These are phyloP conservation scores for Synanthedon vespiformis DNA, from an alignment of 2,888 invertebrate genomes.

Conservation along the genomic window DNA sequence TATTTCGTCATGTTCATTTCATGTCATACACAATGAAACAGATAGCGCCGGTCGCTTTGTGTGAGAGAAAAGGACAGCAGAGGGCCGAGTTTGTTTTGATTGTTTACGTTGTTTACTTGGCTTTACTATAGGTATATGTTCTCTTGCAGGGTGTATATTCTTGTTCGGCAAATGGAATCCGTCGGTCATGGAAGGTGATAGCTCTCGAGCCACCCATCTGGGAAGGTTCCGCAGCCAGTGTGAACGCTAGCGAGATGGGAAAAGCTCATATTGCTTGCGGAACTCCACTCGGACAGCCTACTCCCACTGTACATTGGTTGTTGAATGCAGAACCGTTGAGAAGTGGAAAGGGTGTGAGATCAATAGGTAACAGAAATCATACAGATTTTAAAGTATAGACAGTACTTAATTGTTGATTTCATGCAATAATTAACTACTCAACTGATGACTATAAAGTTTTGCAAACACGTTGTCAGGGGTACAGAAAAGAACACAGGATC, in stretches of 20 bases:
- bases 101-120: too few species aligned
- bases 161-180: constrained; percentile 76
- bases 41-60: too few species aligned
- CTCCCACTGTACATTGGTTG: constrained; percentile 85
- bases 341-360: constrained; percentile 35
- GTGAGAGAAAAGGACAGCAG: too few species aligned
- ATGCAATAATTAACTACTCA: too few species aligned
- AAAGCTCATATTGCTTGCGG: constrained; percentile 63
- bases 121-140: neutral
- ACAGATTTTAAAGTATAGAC: too few species aligned
- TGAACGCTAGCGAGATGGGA: constrained; percentile 65
- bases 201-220: constrained; percentile 55
- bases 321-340: constrained; percentile 82
- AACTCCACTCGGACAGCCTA: constrained; percentile 77
- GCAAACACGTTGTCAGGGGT: too few species aligned
- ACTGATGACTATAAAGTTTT: too few species aligned
- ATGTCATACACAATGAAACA: too few species aligned
- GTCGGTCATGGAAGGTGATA: constrained; percentile 53
- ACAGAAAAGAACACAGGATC: too few species aligned
- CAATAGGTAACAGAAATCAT: constrained; percentile 28
- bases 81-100: too few species aligned
- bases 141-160: constrained; percentile 78
- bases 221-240: constrained; percentile 64
- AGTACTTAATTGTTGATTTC: too few species aligned
- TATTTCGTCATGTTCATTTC: too few species aligned